Evolutionary conservation across 1,140 invertebrate species (phyloP), one percentile per base, ranked within the genome.

Genomic region (Stenopsyche tienmushanensis): DNA sequence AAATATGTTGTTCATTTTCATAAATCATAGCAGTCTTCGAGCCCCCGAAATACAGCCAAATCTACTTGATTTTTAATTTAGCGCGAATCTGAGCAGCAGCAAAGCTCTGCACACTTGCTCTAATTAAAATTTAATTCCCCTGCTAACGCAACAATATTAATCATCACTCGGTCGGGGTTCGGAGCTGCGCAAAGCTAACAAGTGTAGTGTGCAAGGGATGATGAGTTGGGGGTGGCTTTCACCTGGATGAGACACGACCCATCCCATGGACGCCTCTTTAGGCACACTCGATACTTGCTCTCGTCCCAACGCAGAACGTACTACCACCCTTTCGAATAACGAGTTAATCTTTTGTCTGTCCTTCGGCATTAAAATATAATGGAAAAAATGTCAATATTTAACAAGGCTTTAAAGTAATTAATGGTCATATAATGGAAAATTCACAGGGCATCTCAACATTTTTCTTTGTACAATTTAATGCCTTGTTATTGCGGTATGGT

Each of bases 41-140:
- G 29, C 29, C 29, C 5, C 13, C 29, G 29, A 7, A 5, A 34
- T 7, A 34, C 5, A 5, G 29, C 13, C 29, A 34, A 7, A 34
- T n/a, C n/a, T 7, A 34, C 29, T 13, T 7, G 29, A 34, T 34
- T 34, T 34, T 34, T 34, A 34, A 34, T 34, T 34, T 34, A 13
- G 29, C 13, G 13, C 29, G 13, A 34, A 34, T 34, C 13, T 10
- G 45, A 29, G 50, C 20, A 53, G 8, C 13, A 13, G 52, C 52
- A 20, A 13, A 34, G 26, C 9, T 39, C 39, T 1, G 26, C 26
- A 34, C 21, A 20, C 24, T 34, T 1, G n/a, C 29, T 39, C 17
- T n/a, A 55, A 34, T 55, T 55, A 34, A 57, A 57, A 50, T 18
- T 50, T 50, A 50, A 50, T 50, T 50, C 29, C 29, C 29, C 29